Evolutionary conservation across 2,888 invertebrate genomes (phyloP).

Genomic region (Lithophane socia): DNA sequence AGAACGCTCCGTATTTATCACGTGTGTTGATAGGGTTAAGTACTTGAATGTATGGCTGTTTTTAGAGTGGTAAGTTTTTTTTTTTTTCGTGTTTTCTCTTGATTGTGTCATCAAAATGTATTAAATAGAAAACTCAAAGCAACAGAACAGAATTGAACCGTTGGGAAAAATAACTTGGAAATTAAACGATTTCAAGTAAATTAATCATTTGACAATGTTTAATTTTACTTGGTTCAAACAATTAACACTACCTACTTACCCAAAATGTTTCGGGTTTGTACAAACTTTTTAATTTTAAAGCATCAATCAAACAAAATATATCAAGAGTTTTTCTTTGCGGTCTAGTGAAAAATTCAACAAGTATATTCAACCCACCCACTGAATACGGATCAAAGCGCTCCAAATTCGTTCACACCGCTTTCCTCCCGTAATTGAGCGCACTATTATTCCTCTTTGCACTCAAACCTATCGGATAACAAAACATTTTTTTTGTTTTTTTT

Average conservation of each 20-base stretch:
- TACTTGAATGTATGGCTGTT: constrained; percentile 21
- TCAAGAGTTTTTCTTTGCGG: constrained; percentile 8
- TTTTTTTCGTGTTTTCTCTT: background rate
- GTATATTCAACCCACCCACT: constrained; percentile 27
- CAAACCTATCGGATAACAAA: constrained; percentile 67
- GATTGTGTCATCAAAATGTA: background rate
- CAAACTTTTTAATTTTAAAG: background rate
- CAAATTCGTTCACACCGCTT: constrained; percentile 59
- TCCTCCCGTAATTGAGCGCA: constrained; percentile 57
- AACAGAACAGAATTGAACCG: too few relatives aligned
- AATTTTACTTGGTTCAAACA: background rate
- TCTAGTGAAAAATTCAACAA: constrained; percentile 26
- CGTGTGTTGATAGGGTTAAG: constrained; percentile 46
- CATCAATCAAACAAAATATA: background rate
- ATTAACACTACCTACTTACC: background rate
- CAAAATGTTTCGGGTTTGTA: background rate
- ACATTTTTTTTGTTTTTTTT: constrained; percentile 58
- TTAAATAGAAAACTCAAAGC: background rate
- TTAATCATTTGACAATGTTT: background rate
- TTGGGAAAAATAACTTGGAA: background rate
- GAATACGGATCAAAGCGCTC: constrained; percentile 42
- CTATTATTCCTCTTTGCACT: constrained; percentile 54
- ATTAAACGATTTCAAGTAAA: background rate
- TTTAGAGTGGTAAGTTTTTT: background rate
- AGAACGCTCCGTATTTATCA: constrained; percentile 48